Evolutionary conservation across 2,797 vertebrate genomes (phyloP).

Genomic region (Dryobates pubescens): DNA sequence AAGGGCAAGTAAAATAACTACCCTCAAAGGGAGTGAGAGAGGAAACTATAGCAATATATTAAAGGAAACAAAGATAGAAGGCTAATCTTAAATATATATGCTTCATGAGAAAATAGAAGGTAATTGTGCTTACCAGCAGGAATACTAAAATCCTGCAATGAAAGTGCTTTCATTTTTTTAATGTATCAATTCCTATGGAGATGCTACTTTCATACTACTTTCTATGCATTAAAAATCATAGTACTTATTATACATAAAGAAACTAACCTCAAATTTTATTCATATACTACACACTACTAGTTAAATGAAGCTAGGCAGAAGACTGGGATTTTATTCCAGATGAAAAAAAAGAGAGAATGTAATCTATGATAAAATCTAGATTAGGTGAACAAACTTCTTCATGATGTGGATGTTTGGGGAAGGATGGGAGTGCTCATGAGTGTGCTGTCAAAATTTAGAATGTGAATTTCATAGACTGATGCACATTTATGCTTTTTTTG

Average conservation of each 20-base stretch:
- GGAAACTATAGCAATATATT: not conserved
- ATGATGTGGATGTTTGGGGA: not conserved
- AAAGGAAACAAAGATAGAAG: not conserved
- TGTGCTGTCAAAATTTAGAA: not conserved
- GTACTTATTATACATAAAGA: not conserved
- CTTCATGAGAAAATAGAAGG: not conserved
- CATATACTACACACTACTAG: not conserved
- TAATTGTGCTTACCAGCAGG: not conserved
- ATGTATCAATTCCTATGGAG: not conserved
- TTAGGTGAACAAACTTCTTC: not conserved
- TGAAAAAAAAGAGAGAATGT: not conserved
- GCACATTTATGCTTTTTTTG: not conserved
- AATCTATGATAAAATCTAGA: not conserved
- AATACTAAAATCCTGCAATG: not conserved
- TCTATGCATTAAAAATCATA: not conserved
- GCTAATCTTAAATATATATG: not conserved
- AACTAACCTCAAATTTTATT: not conserved
- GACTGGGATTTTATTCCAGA: not conserved
- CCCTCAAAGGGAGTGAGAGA: not conserved
- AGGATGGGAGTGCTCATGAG: not conserved
- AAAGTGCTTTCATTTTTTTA: not conserved
- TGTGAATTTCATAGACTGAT: not conserved
- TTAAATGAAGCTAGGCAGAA: not conserved
- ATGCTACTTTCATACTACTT: not conserved
- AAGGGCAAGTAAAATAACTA: not conserved